A percentile compares a stretch with the other conserved stretches of the same genome.
Conservation (phyloP, 2,888 invertebrate genomes). For the Scaptomyza polygonia region DNA sequence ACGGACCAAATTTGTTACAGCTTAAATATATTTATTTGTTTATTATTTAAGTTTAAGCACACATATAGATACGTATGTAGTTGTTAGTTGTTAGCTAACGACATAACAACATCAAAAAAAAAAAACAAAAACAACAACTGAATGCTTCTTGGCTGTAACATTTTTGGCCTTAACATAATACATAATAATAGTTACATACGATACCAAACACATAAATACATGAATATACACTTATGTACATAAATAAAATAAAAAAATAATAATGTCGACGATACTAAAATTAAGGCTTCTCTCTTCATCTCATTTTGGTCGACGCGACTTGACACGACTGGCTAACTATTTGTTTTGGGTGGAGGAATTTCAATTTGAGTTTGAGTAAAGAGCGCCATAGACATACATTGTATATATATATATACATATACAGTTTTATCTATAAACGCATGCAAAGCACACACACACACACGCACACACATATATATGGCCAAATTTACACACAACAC, state of each 20-base stretch:
- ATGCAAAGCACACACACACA: neutral
- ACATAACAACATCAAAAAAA: neutral
- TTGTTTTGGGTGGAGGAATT: conserved; percentile 1
- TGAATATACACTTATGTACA: conserved; percentile 53
- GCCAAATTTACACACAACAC: conserved; percentile 15
- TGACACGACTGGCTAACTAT: conserved; percentile 22
- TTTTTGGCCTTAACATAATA: conserved; percentile 24
- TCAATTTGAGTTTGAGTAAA: neutral
- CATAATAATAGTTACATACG: conserved; percentile 7
- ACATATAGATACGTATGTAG: neutral
- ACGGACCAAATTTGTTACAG: conserved; percentile 10
- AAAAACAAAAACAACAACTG: conserved; percentile 9
- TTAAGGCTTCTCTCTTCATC: conserved; percentile 3
- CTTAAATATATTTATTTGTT: neutral
- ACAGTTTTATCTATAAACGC: conserved; percentile 1
- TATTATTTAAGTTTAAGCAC: neutral
- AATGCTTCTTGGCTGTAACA: conserved; percentile 30
- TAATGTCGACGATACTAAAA: conserved; percentile 58
- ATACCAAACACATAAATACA: conserved; percentile 19
- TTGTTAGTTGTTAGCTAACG: neutral
- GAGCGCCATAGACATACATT: conserved; percentile 11
- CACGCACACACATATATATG: conserved; percentile 9
- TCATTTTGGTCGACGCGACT: conserved; percentile 3
- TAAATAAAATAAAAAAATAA: conserved; percentile 5
- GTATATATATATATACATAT: neutral